phyloP scores from a whole-genome alignment of 2,888 invertebrate species.

The Zelleria hepariella region DNA sequence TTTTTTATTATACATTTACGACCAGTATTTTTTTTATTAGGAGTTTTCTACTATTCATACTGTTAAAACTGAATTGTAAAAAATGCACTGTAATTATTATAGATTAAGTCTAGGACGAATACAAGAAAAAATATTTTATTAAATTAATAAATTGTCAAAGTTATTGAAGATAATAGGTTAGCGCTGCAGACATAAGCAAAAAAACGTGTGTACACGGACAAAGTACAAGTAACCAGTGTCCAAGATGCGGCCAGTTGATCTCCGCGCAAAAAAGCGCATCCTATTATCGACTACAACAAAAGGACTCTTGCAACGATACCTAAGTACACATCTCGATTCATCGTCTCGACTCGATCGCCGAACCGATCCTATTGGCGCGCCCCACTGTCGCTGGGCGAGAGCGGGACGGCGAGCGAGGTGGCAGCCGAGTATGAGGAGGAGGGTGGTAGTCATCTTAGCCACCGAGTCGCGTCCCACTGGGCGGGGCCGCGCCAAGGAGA shows the following conservation, averaged over 20 bases:
- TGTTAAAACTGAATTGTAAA: too few species aligned
- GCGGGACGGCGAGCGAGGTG: conserved; percentile 39
- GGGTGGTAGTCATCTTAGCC: conserved; percentile 69
- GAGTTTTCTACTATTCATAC: too few species aligned
- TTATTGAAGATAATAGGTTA: neutral
- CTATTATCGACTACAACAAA: conserved; percentile 72
- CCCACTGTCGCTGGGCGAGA: conserved; percentile 65
- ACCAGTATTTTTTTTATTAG: too few species aligned
- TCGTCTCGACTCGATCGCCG: conserved; percentile 69
- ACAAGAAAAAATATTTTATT: neutral
- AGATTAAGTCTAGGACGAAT: neutral
- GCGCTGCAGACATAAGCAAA: neutral
- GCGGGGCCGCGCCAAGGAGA: conserved; percentile 74
- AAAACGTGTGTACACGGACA: neutral
- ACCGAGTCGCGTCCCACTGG: conserved; percentile 71
- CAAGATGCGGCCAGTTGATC: conserved; percentile 49
- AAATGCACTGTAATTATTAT: neutral
- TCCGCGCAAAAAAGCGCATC: conserved; percentile 68
- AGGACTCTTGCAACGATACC: conserved; percentile 71
- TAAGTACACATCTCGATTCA: conserved; percentile 73
- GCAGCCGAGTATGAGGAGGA: conserved; percentile 44
- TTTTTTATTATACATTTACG: too few species aligned
- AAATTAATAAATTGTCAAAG: neutral
- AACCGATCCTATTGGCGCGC: conserved; percentile 71
- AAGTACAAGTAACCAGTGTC: conserved; percentile 19